Evolutionary conservation across 2,113 vertebrate genomes (phyloP).

Genomic region (Cyprinodon variegatus): DNA sequence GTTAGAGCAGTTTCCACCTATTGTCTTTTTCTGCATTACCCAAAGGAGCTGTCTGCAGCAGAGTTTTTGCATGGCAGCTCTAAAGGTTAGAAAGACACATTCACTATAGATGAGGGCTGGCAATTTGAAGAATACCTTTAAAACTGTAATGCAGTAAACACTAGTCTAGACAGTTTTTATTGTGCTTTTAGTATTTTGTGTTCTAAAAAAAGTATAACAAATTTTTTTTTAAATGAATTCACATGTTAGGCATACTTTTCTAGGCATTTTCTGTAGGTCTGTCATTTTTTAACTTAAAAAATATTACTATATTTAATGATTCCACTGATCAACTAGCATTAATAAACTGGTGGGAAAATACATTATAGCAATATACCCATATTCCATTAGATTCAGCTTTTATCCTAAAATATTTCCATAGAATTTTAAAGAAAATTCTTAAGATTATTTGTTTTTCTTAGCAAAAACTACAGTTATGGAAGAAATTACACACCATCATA

Average conservation of each 20-base stretch:
- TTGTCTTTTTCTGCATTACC: conserved; percentile 67
- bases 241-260: background rate
- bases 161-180: conserved; percentile 18
- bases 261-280: background rate
- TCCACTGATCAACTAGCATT: too few relatives aligned
- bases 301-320: background rate
- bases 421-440: too few relatives aligned
- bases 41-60: conserved; percentile 48
- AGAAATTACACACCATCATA: too few relatives aligned
- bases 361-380: too few relatives aligned
- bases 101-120: background rate
- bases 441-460: too few relatives aligned
- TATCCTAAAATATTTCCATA: too few relatives aligned
- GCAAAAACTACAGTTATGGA: too few relatives aligned
- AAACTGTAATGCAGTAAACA: conserved; percentile 9
- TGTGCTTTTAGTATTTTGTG: conserved; percentile 9
- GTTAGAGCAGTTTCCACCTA: conserved; percentile 71
- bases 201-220: background rate
- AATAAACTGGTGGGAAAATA: too few relatives aligned
- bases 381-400: too few relatives aligned
- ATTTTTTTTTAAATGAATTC: background rate
- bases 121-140: conserved; percentile 25
- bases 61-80: conserved; percentile 57
- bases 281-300: conserved; percentile 2
- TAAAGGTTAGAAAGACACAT: conserved; percentile 41